Base-by-base conservation (phyloP, 2,113 vertebrate genomes). In the Amblyornis subalaris region DNA sequence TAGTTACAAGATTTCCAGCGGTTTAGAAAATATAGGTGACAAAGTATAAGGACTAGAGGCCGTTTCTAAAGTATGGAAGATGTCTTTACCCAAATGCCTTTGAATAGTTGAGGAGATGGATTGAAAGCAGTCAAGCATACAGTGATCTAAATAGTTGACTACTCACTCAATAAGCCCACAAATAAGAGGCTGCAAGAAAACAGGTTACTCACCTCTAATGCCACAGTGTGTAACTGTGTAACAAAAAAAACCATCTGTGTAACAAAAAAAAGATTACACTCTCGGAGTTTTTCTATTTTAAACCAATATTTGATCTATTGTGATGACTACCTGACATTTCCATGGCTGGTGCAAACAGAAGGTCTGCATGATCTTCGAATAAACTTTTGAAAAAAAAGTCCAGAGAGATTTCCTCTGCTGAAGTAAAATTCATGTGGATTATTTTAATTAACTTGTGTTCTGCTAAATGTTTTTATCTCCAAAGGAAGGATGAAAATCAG, bases 191-290 rank as follows among this genome's bases (percentile, higher is more conserved):
- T 55, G 12, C 12, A 72, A 85, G 40, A 64, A 92, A 75, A 65
- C 9, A 60, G 6, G 12, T 51, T 60, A 31, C 14, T 57, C n/a
- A 33, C 4, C 3, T 31, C 23, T 12, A 55, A n/a, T 78, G 22
- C 4, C 14, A 26, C 1, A 0, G 29, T 58, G 25, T 9, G 69
- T 25, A n/a, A n/a, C 2, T 69, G 9, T 42, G 22, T 29, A 55
- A 79, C 4, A 55, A 62, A 35, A 55, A 57, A 48, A 18, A 6
- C n/a, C n/a, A 73, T 25, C 2, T 69, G 9, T 42, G 22, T 29
- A 55, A 79, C 4, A 55, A 62, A 35, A 55, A 57, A 48, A 18
- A 6, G 11, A 14, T 57, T 9, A 25, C 20, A 35, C 3, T 18
- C 11, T 50, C 44, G 7, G 3, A 88, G 9, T 36, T 62, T 61